Evolutionary conservation across 2,888 invertebrate species (phyloP), one percentile per base, ranked within the genome.

Genomic region (Ophion obscuratus): DNA sequence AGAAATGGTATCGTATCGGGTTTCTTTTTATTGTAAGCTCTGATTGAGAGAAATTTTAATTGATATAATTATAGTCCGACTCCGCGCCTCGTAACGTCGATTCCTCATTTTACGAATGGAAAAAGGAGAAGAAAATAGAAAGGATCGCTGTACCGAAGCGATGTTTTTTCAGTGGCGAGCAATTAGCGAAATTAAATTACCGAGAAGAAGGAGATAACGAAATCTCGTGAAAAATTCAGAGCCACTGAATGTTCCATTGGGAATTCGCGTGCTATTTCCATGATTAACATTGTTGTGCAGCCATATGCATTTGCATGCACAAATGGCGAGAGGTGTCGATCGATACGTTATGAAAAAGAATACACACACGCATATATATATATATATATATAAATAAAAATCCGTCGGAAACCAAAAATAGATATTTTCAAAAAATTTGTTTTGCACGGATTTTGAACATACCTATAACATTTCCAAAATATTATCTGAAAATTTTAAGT

Each of bases 171-270:
- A 59, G 1, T 53, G 81, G 77, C 73, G 73, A 84, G 36, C 67
- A 77, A 84, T 76, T 61, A 77, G 24, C 76, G 76, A 59, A 77
- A 81, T 84, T 44, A 47, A 76, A 67, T 81, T 84, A 81, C 47
- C 47, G 76, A 36, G 27, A 57, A 53, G 53, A 36, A 53, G 61
- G 53, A 24, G 27, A 47, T 10, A 57, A 44, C 47, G 47, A 71
- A 68, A 40, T 14, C 4, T 44, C 36, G 14, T 27, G 7, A 27
- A 53, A 68, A 62, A 61, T 20, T 14, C 9, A 31, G 10, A 68
- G 61, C 44, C 5, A 40, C 36, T 17, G 53, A 14, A 17, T 11
- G 47, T 57, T 40, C 40, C 24, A 44, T 68, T 24, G 14, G 20
- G 24, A 47, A 27, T 53, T 64, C 47, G 9, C 14, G 27, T 36